These are phyloP conservation scores for Yasuhikotakia modesta DNA, from an alignment of 2,797 vertebrate species.

Conservation along the genomic window DNA sequence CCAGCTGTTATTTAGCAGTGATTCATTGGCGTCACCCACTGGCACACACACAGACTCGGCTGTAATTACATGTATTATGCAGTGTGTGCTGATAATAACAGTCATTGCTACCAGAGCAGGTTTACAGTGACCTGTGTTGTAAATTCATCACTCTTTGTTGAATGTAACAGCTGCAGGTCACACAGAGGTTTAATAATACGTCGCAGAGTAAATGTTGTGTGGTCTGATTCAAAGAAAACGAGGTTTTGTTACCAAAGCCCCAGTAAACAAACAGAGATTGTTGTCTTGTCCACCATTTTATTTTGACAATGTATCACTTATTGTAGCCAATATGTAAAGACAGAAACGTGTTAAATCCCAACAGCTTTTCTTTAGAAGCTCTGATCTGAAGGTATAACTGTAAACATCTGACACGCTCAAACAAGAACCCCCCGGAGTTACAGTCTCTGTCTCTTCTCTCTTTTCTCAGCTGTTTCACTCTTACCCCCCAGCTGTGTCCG, in stretches of 20 bases:
- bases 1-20: slow-evolving; percentile 6
- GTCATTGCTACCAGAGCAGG: slow-evolving; percentile 37
- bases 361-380: not conserved
- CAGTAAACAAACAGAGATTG: not conserved
- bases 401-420: slow-evolving; percentile 40
- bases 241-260: not conserved
- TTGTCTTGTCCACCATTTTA: slow-evolving; percentile 1
- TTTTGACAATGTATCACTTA: not conserved
- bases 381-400: slow-evolving; percentile 4
- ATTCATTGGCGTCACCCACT: slow-evolving; percentile 19
- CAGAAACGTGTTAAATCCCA: not conserved
- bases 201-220: slow-evolving; percentile 8
- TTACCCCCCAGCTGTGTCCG: slow-evolving; percentile 94
- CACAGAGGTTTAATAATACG: slow-evolving; percentile 13
- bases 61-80: slow-evolving; percentile 41
- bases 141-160: slow-evolving; percentile 43
- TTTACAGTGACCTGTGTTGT: slow-evolving; percentile 39
- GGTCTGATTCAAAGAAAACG: slow-evolving; percentile 6
- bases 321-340: not conserved
- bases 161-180: slow-evolving; percentile 44
- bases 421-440: slow-evolving; percentile 11
- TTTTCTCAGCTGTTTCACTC: slow-evolving; percentile 92
- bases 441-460: slow-evolving; percentile 33
- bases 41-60: slow-evolving; percentile 10
- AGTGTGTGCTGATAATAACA: slow-evolving; percentile 42